Conservation (phyloP, 2,797 vertebrate species). For the Coregonus suidteri region DNA sequence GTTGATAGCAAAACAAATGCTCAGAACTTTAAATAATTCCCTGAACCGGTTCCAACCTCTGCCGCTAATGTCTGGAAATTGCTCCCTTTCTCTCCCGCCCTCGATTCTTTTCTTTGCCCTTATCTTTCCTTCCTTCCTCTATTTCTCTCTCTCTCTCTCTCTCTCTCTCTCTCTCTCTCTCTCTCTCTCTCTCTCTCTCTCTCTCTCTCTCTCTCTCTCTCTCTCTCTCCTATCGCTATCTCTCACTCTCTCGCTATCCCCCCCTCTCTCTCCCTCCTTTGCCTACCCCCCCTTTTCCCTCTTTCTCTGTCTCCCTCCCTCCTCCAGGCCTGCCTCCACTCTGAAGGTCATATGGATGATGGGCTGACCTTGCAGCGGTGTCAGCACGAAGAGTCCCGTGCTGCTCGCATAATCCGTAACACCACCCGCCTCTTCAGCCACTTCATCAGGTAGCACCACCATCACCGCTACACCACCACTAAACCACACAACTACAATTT, state of each 20-base stretch:
- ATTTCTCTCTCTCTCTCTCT: background rate
- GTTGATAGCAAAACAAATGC: too few relatives aligned
- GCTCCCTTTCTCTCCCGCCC: background rate
- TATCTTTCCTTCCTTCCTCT: too few relatives aligned
- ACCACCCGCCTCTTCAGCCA: slow-evolving; percentile 92
- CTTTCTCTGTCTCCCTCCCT: background rate
- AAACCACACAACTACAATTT: background rate
- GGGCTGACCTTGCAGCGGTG: slow-evolving; percentile 95
- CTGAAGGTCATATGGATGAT: slow-evolving; percentile 98
- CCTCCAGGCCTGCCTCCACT: slow-evolving; percentile 91
- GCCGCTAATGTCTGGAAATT: too few relatives aligned
- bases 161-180: background rate
- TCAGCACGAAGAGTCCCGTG: slow-evolving; percentile 92
- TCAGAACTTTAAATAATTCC: too few relatives aligned
- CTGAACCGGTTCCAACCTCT: background rate
- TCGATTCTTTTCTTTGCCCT: background rate
- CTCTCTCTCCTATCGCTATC: background rate
- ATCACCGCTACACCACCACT: too few relatives aligned
- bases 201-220: background rate
- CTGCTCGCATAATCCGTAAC: slow-evolving; percentile 97
- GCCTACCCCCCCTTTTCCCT: background rate
- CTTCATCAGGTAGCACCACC: slow-evolving; percentile 85
- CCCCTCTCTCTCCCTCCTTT: background rate
- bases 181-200: background rate
- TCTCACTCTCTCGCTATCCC: background rate